Conservation (phyloP, 37 sponge, comb jelly and placozoan species). For the Aplysina aerophoba region DNA sequence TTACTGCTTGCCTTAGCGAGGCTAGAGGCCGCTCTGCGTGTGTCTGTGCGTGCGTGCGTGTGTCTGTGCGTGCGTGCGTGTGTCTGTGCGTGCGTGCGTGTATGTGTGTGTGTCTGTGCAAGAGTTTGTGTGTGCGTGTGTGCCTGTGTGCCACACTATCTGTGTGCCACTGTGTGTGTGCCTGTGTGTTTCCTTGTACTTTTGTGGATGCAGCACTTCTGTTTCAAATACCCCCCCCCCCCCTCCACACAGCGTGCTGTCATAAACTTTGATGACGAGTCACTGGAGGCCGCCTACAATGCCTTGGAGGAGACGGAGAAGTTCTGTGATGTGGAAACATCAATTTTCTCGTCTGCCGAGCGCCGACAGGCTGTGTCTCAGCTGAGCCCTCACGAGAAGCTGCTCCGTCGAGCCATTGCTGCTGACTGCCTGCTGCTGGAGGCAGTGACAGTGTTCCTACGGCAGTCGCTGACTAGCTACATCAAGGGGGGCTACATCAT, state of each 20-base stretch:
- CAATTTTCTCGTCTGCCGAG: slow-evolving; percentile 21
- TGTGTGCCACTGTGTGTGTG: neutral
- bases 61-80: too few species aligned
- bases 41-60: too few species aligned
- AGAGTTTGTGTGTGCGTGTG: too few species aligned
- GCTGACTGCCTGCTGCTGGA: slow-evolving; percentile 89
- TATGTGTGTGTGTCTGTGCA: too few species aligned
- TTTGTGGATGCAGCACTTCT: neutral
- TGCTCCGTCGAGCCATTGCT: slow-evolving; percentile 55
- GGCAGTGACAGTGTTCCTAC: slow-evolving; percentile 76
- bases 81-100: too few species aligned
- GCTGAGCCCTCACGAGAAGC: slow-evolving; percentile 59
- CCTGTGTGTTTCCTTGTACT: neutral
- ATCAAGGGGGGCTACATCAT: slow-evolving; percentile 90
- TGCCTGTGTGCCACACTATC: neutral
- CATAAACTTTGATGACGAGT: slow-evolving; percentile 88
- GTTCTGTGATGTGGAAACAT: slow-evolving; percentile 49
- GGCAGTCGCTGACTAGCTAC: slow-evolving; percentile 84
- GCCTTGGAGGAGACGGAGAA: slow-evolving; percentile 68
- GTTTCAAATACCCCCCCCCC: neutral
- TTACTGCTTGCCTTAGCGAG: too few species aligned
- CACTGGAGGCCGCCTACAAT: slow-evolving; percentile 78
- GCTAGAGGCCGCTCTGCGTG: too few species aligned
- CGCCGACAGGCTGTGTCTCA: neutral
- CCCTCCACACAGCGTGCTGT: slow-evolving; percentile 59